Conservation (phyloP, 1,140 invertebrate species). For the Hylyphantes graminicola region DNA sequence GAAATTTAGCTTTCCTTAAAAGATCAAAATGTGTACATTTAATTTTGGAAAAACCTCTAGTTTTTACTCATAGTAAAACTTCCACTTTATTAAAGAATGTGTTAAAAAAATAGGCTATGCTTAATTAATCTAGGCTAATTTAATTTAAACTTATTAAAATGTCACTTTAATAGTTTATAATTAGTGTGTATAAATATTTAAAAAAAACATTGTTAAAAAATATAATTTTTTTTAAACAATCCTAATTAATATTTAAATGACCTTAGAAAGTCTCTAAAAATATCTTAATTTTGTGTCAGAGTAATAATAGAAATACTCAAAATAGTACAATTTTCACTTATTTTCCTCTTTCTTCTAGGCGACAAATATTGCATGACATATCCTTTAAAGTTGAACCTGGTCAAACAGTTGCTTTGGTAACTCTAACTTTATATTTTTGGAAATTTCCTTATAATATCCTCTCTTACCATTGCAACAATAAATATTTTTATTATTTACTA, state of each 20-base stretch:
- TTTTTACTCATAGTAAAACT: no score
- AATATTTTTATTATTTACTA: neutral
- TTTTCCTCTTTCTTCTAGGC: slow-evolving; percentile 67
- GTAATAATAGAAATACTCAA: neutral
- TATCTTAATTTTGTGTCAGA: neutral
- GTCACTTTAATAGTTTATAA: no score
- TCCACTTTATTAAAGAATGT: no score
- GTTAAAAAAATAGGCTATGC: no score
- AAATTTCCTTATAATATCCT: slow-evolving; percentile 34
- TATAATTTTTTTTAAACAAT: neutral
- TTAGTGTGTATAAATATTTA: no score
- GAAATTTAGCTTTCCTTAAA: no score
- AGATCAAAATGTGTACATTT: no score
- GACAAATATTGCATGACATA: slow-evolving; percentile 83
- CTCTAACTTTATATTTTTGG: slow-evolving; percentile 63
- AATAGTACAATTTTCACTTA: slow-evolving; percentile 62
- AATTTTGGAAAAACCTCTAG: no score
- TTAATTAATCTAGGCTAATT: no score
- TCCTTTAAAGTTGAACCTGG: slow-evolving; percentile 88
- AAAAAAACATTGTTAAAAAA: neutral
- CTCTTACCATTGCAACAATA: neutral
- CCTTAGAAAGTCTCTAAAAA: no score
- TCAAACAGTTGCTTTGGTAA: slow-evolving; percentile 90
- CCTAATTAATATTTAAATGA: neutral
- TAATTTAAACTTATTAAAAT: no score